phyloP scores from a whole-genome alignment of 2,888 invertebrate species.

The Eristalis intricaria region DNA sequence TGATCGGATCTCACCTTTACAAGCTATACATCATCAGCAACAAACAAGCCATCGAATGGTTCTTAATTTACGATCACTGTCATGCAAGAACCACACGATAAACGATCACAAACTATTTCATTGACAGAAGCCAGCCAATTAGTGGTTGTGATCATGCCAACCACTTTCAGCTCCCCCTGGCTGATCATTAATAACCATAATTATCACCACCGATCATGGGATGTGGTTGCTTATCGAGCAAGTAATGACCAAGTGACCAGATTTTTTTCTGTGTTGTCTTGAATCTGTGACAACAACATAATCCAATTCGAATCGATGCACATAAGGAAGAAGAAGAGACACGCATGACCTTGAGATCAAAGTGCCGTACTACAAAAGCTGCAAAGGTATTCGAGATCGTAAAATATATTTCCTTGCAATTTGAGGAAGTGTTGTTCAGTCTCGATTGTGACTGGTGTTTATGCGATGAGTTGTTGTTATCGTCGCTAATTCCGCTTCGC shows the following conservation, averaged over 20 bases:
- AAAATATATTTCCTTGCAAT: constrained; percentile 17
- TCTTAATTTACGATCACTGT: background rate
- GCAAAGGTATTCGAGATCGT: background rate
- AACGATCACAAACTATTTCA: background rate
- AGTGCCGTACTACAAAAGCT: background rate
- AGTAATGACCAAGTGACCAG: background rate
- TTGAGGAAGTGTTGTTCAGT: constrained; percentile 15
- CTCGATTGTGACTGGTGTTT: background rate
- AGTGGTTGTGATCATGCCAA: background rate
- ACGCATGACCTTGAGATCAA: background rate
- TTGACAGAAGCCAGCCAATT: background rate
- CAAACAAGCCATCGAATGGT: background rate
- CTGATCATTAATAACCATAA: background rate
- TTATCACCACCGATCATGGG: background rate
- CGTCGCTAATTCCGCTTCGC: constrained; percentile 1
- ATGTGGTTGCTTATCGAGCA: background rate
- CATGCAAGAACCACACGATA: background rate
- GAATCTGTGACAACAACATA: background rate
- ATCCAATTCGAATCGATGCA: background rate
- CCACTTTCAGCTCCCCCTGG: no score
- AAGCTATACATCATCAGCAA: background rate
- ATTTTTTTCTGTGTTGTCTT: background rate
- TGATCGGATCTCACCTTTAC: background rate
- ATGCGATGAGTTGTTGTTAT: constrained; percentile 6
- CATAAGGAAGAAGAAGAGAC: background rate